Base-by-base conservation (phyloP, 2,113 vertebrate genomes). In the Zeus faber region DNA sequence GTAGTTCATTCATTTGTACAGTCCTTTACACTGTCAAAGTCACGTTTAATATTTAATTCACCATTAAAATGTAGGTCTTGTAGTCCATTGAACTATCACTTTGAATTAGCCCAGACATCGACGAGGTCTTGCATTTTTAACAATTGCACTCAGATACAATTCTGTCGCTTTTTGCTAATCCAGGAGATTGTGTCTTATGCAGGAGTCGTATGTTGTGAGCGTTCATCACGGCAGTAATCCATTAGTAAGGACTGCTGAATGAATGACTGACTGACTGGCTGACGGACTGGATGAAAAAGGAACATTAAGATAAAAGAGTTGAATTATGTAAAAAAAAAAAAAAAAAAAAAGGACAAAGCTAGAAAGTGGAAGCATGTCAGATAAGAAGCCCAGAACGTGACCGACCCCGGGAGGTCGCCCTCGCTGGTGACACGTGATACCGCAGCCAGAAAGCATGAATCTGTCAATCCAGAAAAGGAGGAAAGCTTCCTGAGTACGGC, bases 41-140 rank as follows among this genome's bases (percentile, higher is more conserved):
- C 61, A 24, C 24, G 48, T 65, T 62, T 54, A 47, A 62, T 62
- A 65, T 62, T 72, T 62, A 46, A 72, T 65, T 61, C 49, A 18
- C 10, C 41, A 62, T 65, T 50, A 54, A 20, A 49, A 24, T 40
- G 14, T 20, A 65, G 22, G 52, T 35, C 52, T 57, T 54, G 51
- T 29, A 61, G 37, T 10, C 62, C 24, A 49, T 35, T 26, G 17
- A 63, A 37, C 23, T 20, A 58, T 53, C 24, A 44, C 57, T 58
- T 52, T 29, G 6, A 48, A 18, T 62, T 54, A 59, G 27, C 4
- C 3, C 41, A 49, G 37, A 54, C 27, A 56, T 53, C 49, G 27
- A 54, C 33, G n/a, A 25, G n/a, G 35, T 21, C 16, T 43, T 54
- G 17, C 44, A 49, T 67, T 41, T 54, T 55, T 35, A 55, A 50